These are phyloP conservation scores for Parus major DNA, from an alignment of 2,113 vertebrate genomes.

Conservation along the genomic window DNA sequence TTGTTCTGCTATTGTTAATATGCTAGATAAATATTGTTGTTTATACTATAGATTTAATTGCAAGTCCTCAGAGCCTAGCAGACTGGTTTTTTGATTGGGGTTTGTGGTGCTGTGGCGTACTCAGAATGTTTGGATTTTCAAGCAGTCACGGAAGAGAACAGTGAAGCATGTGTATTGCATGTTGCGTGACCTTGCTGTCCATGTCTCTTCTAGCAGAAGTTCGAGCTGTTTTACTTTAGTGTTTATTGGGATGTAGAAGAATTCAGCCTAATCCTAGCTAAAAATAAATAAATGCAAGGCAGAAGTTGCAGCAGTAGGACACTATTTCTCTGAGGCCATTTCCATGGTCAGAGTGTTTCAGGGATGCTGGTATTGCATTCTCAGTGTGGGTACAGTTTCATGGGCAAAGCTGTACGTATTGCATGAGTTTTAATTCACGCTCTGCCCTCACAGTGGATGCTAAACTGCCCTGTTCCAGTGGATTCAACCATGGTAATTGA, in stretches of 20 bases:
- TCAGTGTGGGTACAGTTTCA: not conserved
- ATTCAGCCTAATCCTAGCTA: slow-evolving; percentile 1
- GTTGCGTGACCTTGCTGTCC: not conserved
- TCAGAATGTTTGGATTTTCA: slow-evolving; percentile 6
- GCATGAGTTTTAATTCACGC: not conserved
- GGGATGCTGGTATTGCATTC: not conserved
- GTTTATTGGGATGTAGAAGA: slow-evolving; percentile 15
- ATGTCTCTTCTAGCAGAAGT: not conserved
- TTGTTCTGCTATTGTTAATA: not conserved
- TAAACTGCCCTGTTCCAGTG: not conserved
- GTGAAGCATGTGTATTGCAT: not conserved
- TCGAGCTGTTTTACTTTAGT: not conserved
- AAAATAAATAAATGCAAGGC: slow-evolving; percentile 3
- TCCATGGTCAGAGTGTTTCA: not conserved
- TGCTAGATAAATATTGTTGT: slow-evolving; percentile 6
- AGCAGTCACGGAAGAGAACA: not conserved
- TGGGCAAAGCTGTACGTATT: not conserved
- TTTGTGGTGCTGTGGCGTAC: not conserved
- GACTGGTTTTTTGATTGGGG: not conserved
- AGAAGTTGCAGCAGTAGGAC: not conserved
- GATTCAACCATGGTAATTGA: not conserved
- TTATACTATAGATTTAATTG: slow-evolving; percentile 4
- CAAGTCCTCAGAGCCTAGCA: not conserved
- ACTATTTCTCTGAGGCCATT: not conserved
- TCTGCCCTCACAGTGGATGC: not conserved